Conservation (phyloP, 2,113 vertebrate species). For the Pseudopipra pipra region DNA sequence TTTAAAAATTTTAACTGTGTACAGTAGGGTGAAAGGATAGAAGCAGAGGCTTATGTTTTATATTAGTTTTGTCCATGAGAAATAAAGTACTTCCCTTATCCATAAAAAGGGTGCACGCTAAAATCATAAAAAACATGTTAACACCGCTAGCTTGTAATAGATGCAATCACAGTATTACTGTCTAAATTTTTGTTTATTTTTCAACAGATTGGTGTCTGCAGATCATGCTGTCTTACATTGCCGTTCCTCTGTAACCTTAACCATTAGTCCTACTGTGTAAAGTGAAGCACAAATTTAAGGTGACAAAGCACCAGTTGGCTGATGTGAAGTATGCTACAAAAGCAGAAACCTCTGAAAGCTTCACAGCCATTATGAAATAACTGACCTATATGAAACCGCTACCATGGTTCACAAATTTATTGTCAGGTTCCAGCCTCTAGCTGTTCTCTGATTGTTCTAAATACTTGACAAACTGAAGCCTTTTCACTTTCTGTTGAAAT, state of each 20-base stretch:
- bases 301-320: conserved; percentile 66
- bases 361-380: conserved; percentile 75
- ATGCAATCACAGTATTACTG: not conserved
- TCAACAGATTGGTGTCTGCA: conserved; percentile 22
- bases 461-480: conserved; percentile 89
- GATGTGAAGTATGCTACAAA: conserved; percentile 62
- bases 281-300: conserved; percentile 74
- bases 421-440: conserved; percentile 84
- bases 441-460: conserved; percentile 91
- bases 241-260: conserved; percentile 55
- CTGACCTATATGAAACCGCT: conserved; percentile 80
- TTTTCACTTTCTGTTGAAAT: conserved; percentile 87
- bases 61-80: not conserved
- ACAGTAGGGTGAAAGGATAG: not conserved
- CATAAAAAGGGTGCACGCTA: not conserved
- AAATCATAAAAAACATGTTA: conserved; percentile 18
- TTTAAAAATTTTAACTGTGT: not conserved
- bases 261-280: conserved; percentile 64
- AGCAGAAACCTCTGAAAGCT: conserved; percentile 75
- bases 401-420: conserved; percentile 81
- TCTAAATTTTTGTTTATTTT: conserved; percentile 62
- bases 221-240: conserved; percentile 40
- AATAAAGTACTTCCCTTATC: not conserved
- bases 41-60: not conserved
- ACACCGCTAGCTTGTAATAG: conserved; percentile 3